Evolutionary conservation across 2,888 invertebrate species (phyloP), one percentile per base, ranked within the genome.

Genomic region (Amiota mariae): DNA sequence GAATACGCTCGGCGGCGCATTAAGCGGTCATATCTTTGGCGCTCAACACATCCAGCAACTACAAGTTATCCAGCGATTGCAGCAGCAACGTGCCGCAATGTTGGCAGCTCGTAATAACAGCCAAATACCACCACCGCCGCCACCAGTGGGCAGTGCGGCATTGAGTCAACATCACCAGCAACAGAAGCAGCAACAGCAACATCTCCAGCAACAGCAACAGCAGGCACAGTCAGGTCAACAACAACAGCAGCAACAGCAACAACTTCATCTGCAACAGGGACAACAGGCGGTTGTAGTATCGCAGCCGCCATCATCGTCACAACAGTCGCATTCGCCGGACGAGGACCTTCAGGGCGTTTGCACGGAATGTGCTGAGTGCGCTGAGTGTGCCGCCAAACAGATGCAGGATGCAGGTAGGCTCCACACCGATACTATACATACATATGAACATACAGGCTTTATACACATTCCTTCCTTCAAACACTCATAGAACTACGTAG

Each of bases 1-100:
- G 82, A 91, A 92, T 72, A 92, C 92, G 73, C 90, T 93, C 0
- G 92, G 92, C 8, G 90, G 90, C 49, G 92, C 92, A 81, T 91
- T 93, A 61, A 92, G 92, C 77, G 92, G 92, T 80, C 93, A 93
- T 77, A 93, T 93, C 79, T 93, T 93, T 88, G 92, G 93, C 67
- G 93, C 94, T 64, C 92, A 93, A 87, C 93, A 93, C 87, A 88
- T 92, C 78, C 91, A 92, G 82, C 91, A 91, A 81, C 91, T 94
- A 84, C 92, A 93, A 88, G 92, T 93, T 81, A 91, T 93, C 88
- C 92, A 93, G 78, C 91, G 93, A 82, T 90, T 93, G 88, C 92
- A 93, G 91, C 92, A 93, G 79, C 92, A 93, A 87, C 89, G 93
- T 11, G 89, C 91, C 77, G 89, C 89, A 67, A 90, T 88, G 87